A percentile compares a stretch with the other conserved stretches of the same genome.
These are phyloP conservation scores for Simalia tracyae DNA, from an alignment of 2,797 vertebrate species.

Conservation along the genomic window DNA sequence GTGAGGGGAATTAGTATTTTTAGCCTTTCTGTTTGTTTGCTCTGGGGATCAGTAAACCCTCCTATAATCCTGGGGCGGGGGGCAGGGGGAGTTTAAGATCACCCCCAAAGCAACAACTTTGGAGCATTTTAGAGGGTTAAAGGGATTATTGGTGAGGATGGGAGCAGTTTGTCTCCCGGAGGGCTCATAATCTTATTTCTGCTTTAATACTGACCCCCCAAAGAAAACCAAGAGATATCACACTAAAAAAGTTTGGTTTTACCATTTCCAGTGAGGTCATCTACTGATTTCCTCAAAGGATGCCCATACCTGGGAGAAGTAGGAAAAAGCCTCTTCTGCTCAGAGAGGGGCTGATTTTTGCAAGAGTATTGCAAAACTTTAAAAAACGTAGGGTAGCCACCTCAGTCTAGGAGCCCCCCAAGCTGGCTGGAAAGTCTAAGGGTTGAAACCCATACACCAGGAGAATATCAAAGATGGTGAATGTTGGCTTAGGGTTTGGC, in stretches of 20 bases:
- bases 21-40: neutral
- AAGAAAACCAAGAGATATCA: neutral
- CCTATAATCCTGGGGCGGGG: neutral
- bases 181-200: neutral
- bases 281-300: neutral
- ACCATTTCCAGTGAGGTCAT: neutral
- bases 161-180: neutral
- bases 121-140: neutral
- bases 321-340: neutral
- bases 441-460: neutral
- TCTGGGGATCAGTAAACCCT: neutral
- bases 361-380: neutral
- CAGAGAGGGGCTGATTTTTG: neutral
- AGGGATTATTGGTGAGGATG: neutral
- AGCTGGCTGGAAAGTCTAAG: neutral
- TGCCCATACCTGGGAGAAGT: neutral
- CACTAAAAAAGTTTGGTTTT: neutral
- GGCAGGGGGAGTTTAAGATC: neutral
- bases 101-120: neutral
- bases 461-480: neutral
- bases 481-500: neutral
- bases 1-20: neutral
- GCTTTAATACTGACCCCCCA: neutral
- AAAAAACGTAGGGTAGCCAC: neutral
- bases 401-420: neutral